A percentile compares a stretch with the other conserved stretches of the same genome.
Evolutionary conservation across 2,888 invertebrate species (phyloP).

Genomic region (Hydroisotoma schaefferi): DNA sequence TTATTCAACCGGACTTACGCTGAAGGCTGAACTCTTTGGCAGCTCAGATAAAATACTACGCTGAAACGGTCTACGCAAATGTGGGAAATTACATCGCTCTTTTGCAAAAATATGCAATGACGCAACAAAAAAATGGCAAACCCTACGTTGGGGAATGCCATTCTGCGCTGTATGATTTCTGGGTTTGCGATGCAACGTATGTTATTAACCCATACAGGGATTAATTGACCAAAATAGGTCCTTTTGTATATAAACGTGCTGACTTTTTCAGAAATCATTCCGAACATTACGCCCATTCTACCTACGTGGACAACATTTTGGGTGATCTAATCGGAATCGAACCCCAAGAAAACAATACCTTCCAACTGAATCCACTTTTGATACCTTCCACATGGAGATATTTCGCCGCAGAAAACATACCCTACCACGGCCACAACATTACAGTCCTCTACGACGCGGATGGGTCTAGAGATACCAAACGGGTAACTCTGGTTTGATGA

Average conservation of each 20-base stretch:
- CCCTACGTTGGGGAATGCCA: slow-evolving; percentile 40
- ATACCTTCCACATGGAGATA: slow-evolving; percentile 19
- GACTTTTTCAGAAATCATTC: slow-evolving; percentile 8
- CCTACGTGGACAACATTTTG: slow-evolving; percentile 32
- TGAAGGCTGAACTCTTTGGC: slow-evolving; percentile 25
- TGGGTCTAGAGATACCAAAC: slow-evolving; percentile 27
- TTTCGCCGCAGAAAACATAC: slow-evolving; percentile 26
- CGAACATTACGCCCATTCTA: slow-evolving; percentile 37
- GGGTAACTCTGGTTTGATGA: slow-evolving; percentile 29
- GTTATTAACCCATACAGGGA: background rate
- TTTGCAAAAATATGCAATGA: slow-evolving; percentile 29
- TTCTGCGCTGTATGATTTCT: slow-evolving; percentile 22
- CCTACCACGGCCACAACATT: slow-evolving; percentile 31
- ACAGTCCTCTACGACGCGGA: slow-evolving; percentile 30
- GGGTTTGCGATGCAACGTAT: slow-evolving; percentile 35
- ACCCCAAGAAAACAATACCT: slow-evolving; percentile 17
- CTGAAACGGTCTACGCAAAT: slow-evolving; percentile 11
- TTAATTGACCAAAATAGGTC: background rate
- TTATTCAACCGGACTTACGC: slow-evolving; percentile 28
- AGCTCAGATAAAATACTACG: slow-evolving; percentile 23
- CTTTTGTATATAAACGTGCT: background rate
- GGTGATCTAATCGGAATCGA: slow-evolving; percentile 28
- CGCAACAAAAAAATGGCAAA: slow-evolving; percentile 32
- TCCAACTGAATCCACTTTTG: slow-evolving; percentile 18
- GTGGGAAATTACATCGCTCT: slow-evolving; percentile 18